Evolutionary conservation across 1,140 invertebrate species (phyloP), one percentile per base, ranked within the genome.

Genomic region (Drusus annulatus): DNA sequence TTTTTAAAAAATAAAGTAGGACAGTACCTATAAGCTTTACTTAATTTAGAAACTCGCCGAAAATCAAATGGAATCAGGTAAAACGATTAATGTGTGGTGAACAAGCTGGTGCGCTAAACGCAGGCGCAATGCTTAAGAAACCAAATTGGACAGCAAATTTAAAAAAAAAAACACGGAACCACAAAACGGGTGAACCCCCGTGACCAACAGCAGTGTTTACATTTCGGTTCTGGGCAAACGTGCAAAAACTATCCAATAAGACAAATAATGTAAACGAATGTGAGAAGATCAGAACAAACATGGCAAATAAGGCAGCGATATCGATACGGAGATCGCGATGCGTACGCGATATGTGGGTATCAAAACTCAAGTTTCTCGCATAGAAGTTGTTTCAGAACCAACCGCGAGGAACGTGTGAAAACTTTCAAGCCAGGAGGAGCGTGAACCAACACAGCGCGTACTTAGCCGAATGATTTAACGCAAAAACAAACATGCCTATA

Each of bases 171-270:
- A 45, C 36, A 45, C 1, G 36, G 36, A 60, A 60, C n/a, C 3
- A 23, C 1, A 23, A 23, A 13, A 17, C 2, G 6, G 23, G 15
- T 10, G 17, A 13, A 19, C 23, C 56, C 19, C 23, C 56, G n/a
- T 5, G 17, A 21, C 19, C 54, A 21, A 21, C 16, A 23, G 10
- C 6, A 23, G 7, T 17, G 25, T 25, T 45, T 25, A 28, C 63
- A 15, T 7, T 21, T 17, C 56, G 56, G 56, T 19, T n/a, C 56
- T 58, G 17, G 23, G 23, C n/a, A 36, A n/a, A 68, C 63, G 63
- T 68, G 63, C 17, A 31, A 68, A 68, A 68, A 68, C 31, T 68
- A 36, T 36, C 63, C 31, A 68, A 23, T 60, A 23, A 19, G 56
- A 17, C 23, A 31, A 16, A 50, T 36, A 17, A 17, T 68, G 28